These are phyloP conservation scores for Pollenia amentaria DNA, from an alignment of 2,888 invertebrate genomes.

Conservation along the genomic window DNA sequence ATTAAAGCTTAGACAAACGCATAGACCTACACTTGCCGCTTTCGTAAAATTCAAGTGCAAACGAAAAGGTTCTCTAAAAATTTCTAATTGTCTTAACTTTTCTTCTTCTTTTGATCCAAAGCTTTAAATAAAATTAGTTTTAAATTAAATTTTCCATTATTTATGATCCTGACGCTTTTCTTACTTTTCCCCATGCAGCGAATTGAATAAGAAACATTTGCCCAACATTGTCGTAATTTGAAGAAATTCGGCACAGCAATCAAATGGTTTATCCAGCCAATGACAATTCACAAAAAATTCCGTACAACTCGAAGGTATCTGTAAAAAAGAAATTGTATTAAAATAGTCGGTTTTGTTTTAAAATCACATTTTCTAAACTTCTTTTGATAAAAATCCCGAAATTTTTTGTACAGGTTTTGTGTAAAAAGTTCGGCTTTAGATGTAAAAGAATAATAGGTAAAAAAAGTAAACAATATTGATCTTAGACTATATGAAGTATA, in stretches of 20 bases:
- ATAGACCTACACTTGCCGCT: neutral
- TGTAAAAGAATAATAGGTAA: too few species aligned
- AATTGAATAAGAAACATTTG: slow-evolving; percentile 17
- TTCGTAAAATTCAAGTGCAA: neutral
- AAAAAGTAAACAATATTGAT: too few species aligned
- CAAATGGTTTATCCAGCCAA: neutral
- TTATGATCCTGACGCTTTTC: neutral
- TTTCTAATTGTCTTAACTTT: neutral
- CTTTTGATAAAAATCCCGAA: too few species aligned
- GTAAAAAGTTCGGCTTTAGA: too few species aligned
- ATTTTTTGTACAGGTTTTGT: too few species aligned
- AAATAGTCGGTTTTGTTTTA: too few species aligned
- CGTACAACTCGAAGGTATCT: neutral
- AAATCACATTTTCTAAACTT: too few species aligned
- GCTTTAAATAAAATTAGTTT: neutral
- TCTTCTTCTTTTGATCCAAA: neutral
- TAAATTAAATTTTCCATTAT: neutral
- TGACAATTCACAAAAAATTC: neutral
- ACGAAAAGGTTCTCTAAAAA: neutral
- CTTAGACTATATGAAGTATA: too few species aligned
- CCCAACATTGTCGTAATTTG: neutral
- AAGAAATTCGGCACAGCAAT: neutral
- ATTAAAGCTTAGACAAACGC: too few species aligned
- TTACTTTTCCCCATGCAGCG: neutral
- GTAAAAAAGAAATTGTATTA: neutral